Conservation (phyloP, 2,113 vertebrate species). For the Bungarus multicinctus region DNA sequence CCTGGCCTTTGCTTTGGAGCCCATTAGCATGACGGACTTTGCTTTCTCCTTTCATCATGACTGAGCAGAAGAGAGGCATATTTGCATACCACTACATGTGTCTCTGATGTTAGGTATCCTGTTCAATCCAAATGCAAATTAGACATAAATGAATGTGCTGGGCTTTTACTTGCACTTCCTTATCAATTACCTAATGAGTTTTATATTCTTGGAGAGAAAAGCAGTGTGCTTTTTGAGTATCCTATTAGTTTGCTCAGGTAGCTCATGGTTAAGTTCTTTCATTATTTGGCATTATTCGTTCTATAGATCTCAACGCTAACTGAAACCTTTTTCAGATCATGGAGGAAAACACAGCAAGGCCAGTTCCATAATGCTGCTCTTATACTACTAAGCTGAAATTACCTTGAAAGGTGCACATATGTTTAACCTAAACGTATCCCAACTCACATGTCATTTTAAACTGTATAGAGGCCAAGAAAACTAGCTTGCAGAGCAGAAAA, state of each 20-base stretch:
- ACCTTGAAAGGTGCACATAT: background rate
- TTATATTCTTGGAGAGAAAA: conserved; percentile 18
- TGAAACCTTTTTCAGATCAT: background rate
- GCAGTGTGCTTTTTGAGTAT: conserved; percentile 13
- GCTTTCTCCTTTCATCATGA: conserved; percentile 32
- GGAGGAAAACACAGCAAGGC: background rate
- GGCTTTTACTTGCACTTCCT: conserved; percentile 4
- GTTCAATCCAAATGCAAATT: background rate
- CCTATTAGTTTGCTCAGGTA: background rate
- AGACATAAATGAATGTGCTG: background rate
- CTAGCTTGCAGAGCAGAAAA: background rate
- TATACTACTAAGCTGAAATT: background rate
- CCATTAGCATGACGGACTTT: background rate
- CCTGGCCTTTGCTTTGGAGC: conserved; percentile 9
- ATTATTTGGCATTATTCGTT: conserved; percentile 4
- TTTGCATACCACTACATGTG: conserved; percentile 3
- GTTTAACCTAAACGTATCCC: background rate
- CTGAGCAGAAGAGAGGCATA: background rate
- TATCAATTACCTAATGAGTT: background rate
- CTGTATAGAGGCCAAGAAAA: background rate
- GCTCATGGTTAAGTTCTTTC: conserved; percentile 31
- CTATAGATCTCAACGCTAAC: background rate
- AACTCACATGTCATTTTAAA: background rate
- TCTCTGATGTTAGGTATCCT: conserved; percentile 1
- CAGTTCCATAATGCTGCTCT: background rate